A percentile compares a stretch with the other conserved stretches of the same genome.
These are phyloP conservation scores for Porites australiensis DNA, from an alignment of 64 coral and sea anemone species.

Conservation along the genomic window DNA sequence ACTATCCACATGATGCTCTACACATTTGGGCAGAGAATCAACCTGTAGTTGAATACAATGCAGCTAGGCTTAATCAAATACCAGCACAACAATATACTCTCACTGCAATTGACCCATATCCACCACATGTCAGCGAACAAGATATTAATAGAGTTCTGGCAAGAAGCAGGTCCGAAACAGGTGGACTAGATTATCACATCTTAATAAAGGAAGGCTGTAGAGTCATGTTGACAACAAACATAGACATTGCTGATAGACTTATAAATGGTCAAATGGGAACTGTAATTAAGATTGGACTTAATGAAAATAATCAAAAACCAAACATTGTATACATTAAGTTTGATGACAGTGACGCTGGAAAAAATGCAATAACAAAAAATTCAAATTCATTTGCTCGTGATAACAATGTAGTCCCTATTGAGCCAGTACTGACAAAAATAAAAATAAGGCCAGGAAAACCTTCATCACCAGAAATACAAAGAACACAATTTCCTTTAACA, in stretches of 20 bases:
- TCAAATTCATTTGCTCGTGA: slow-evolving; percentile 20
- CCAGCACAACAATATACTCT: slow-evolving; percentile 67
- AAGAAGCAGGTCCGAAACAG: slow-evolving; percentile 58
- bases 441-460: too few species aligned
- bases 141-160: slow-evolving; percentile 46
- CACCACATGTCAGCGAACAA: slow-evolving; percentile 50
- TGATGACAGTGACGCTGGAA: slow-evolving; percentile 41
- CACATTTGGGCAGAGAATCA: slow-evolving; percentile 71
- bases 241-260: slow-evolving; percentile 40
- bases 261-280: slow-evolving; percentile 42
- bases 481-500: too few species aligned
- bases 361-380: slow-evolving; percentile 23
- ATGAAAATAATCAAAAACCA: slow-evolving; percentile 15
- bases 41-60: slow-evolving; percentile 73
- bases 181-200: slow-evolving; percentile 53
- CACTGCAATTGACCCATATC: slow-evolving; percentile 77
- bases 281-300: slow-evolving; percentile 28
- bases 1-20: slow-evolving; percentile 73
- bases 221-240: slow-evolving; percentile 45
- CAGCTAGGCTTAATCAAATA: slow-evolving; percentile 60
- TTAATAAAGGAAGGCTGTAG: slow-evolving; percentile 28
- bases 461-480: not conserved
- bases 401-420: not conserved
- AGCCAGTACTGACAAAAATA: too few species aligned
- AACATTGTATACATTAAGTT: slow-evolving; percentile 27